Conservation (phyloP, 2,797 vertebrate species). For the Falco naumanni region DNA sequence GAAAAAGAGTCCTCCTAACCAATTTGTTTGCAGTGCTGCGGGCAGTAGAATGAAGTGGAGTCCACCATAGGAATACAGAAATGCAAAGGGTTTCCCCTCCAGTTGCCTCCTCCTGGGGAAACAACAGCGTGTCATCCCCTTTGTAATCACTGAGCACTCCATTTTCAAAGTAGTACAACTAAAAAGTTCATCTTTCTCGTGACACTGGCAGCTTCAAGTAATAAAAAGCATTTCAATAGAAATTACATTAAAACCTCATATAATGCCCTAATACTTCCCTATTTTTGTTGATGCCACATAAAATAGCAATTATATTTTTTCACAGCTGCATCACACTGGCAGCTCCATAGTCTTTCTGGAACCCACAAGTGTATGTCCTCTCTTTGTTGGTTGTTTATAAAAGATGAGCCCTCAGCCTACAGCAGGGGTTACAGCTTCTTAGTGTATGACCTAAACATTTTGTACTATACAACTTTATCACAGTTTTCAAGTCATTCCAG, state of each 20-base stretch:
- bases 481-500: not conserved
- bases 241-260: not conserved
- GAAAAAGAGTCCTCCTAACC: not conserved
- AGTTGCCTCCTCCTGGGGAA: not conserved
- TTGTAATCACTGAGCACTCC: not conserved
- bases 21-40: not conserved
- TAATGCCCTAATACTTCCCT: not conserved
- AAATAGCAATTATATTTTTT: not conserved
- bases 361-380: not conserved
- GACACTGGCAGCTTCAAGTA: not conserved
- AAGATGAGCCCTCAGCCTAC: not conserved
- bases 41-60: not conserved
- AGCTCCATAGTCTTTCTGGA: not conserved
- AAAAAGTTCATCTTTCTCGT: not conserved
- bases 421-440: not conserved
- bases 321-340: not conserved
- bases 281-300: not conserved
- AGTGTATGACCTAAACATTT: not conserved
- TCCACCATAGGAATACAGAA: not conserved
- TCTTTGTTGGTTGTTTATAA: not conserved
- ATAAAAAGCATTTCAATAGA: not conserved
- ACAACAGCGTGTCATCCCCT: rapidly evolving
- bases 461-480: not conserved
- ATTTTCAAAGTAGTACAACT: not conserved
- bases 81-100: not conserved